Conservation (phyloP, 2,113 vertebrate genomes). For the Passer montanus region DNA sequence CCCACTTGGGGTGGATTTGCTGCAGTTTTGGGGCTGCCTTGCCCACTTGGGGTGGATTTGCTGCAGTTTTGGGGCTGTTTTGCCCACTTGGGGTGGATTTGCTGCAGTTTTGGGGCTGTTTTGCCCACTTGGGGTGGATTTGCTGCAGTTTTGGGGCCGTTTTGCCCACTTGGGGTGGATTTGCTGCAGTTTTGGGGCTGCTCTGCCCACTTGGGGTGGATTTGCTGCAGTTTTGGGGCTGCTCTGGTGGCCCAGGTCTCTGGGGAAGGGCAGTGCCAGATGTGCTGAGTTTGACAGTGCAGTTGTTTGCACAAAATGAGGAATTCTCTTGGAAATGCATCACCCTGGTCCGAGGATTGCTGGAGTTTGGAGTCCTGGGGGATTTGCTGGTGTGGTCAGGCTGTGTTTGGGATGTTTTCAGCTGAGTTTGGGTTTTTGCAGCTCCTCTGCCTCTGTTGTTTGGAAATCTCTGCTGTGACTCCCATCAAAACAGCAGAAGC, state of each 20-base stretch:
- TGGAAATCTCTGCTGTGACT: constrained; percentile 15
- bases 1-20: too few relatives aligned
- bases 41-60: not conserved
- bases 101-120: too few relatives aligned
- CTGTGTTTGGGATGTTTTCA: not conserved
- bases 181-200: too few relatives aligned
- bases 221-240: too few relatives aligned
- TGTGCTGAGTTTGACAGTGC: not conserved
- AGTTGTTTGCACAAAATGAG: not conserved
- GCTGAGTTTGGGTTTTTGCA: not conserved
- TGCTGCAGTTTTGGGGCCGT: not conserved
- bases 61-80: too few relatives aligned
- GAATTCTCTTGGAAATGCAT: not conserved
- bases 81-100: too few relatives aligned
- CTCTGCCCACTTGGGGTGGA: not conserved
- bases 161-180: not conserved
- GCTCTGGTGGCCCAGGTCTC: not conserved
- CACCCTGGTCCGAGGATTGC: not conserved
- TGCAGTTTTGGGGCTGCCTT: too few relatives aligned
- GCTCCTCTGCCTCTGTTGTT: not conserved
- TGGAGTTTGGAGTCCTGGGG: not conserved
- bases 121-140: not conserved
- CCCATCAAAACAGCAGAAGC: not conserved
- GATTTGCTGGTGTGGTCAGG: not conserved
- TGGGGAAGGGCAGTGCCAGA: not conserved